These are phyloP conservation scores for Stenodera caucasica DNA, from an alignment of 2,888 invertebrate species.

Conservation along the genomic window DNA sequence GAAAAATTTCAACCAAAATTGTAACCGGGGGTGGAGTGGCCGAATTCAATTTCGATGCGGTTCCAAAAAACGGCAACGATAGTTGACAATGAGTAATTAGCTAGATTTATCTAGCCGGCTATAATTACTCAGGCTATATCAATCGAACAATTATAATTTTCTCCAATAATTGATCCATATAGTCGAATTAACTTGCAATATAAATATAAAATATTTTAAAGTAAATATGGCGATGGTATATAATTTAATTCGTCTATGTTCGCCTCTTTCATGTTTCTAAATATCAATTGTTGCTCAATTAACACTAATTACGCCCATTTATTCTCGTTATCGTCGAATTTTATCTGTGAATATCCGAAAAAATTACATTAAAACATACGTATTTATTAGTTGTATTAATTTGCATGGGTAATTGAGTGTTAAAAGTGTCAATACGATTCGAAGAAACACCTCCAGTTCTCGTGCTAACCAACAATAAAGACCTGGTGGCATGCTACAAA, in stretches of 20 bases:
- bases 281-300: background rate
- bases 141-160: background rate
- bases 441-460: background rate
- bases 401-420: conserved; percentile 4
- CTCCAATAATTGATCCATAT: too few species aligned
- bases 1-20: too few species aligned
- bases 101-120: background rate
- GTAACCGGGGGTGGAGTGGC: too few species aligned
- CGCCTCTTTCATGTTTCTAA: background rate
- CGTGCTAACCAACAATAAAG: background rate
- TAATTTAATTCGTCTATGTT: background rate
- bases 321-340: too few species aligned
- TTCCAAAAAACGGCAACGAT: conserved; percentile 1
- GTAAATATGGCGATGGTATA: background rate
- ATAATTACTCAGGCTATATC: background rate
- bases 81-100: conserved; percentile 9
- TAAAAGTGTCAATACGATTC: conserved; percentile 2
- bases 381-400: background rate
- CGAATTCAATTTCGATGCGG: background rate
- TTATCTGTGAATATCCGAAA: background rate
- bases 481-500: too few species aligned
- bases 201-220: too few species aligned
- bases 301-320: background rate
- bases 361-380: background rate
- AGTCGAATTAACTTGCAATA: too few species aligned